A percentile compares a stretch with the other conserved stretches of the same genome.
phyloP scores from a whole-genome alignment of 2,888 invertebrate genomes.

The Athripsodes cinereus region DNA sequence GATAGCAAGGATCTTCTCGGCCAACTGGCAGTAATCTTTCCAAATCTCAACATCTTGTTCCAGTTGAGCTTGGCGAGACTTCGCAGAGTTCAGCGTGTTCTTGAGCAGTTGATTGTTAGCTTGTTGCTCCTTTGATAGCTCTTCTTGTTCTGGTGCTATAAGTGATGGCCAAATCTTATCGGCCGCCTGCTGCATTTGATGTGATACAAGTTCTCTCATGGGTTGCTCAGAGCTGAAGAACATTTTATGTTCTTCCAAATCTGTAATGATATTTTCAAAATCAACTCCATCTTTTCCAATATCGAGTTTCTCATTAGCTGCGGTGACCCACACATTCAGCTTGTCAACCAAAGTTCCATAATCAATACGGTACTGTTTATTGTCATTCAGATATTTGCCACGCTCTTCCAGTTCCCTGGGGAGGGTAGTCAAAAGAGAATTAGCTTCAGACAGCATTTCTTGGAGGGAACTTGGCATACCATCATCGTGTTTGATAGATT shows the following conservation, averaged over 20 bases:
- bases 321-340: conserved; percentile 76
- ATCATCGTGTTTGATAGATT: conserved; percentile 66
- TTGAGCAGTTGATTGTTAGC: conserved; percentile 75
- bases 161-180: conserved; percentile 87
- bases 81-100: conserved; percentile 77
- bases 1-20: conserved; percentile 71
- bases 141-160: conserved; percentile 73
- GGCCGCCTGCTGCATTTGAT: conserved; percentile 75
- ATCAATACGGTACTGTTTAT: conserved; percentile 69
- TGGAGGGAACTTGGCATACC: conserved; percentile 72
- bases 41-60: conserved; percentile 80
- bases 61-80: conserved; percentile 69
- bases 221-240: conserved; percentile 76
- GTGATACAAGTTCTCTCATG: conserved; percentile 73
- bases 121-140: conserved; percentile 74
- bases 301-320: conserved; percentile 70
- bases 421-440: conserved; percentile 67
- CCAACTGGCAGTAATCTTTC: conserved; percentile 74
- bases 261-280: conserved; percentile 75
- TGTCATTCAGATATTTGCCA: conserved; percentile 70
- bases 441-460: conserved; percentile 81
- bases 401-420: conserved; percentile 78
- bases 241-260: conserved; percentile 81
- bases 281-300: conserved; percentile 81
- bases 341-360: conserved; percentile 72